Percentiles rank a stretch among this genome's conserved stretches.
Evolutionary conservation across 2,113 vertebrate genomes (phyloP).

Genomic region (Crotalus viridis): DNA sequence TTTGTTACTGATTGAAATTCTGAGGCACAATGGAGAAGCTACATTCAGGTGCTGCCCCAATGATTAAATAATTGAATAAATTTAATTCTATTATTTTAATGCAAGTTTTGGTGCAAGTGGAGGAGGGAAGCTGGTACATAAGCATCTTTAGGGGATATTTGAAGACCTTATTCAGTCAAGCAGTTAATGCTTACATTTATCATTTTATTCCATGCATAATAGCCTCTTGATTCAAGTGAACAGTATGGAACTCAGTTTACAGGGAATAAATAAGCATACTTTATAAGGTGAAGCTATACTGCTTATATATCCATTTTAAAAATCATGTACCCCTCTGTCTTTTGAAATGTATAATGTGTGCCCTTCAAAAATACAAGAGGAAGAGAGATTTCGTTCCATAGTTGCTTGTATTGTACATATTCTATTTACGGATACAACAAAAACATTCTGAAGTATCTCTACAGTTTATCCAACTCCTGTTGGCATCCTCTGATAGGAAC

Average conservation of each 20-base stretch:
- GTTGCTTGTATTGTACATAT: neutral
- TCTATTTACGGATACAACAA: neutral
- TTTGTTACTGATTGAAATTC: neutral
- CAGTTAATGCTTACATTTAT: neutral
- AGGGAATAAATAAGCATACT: neutral
- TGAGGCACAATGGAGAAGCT: neutral
- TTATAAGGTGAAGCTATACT: neutral
- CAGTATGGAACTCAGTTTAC: neutral
- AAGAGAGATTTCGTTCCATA: neutral
- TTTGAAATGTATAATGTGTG: neutral
- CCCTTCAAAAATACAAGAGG: neutral
- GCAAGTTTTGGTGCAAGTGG: neutral
- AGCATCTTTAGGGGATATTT: neutral
- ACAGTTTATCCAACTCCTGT: neutral
- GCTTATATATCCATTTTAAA: neutral
- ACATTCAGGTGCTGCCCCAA: neutral
- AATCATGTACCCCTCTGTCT: neutral
- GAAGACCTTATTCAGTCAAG: neutral
- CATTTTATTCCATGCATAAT: neutral
- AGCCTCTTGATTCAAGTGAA: neutral
- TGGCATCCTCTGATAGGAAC: neutral
- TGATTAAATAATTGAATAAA: neutral
- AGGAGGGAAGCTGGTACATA: neutral
- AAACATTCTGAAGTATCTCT: neutral
- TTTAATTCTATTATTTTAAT: neutral